These are phyloP conservation scores for Poeciliopsis turneri DNA, from an alignment of 2,797 vertebrate species.

Conservation along the genomic window DNA sequence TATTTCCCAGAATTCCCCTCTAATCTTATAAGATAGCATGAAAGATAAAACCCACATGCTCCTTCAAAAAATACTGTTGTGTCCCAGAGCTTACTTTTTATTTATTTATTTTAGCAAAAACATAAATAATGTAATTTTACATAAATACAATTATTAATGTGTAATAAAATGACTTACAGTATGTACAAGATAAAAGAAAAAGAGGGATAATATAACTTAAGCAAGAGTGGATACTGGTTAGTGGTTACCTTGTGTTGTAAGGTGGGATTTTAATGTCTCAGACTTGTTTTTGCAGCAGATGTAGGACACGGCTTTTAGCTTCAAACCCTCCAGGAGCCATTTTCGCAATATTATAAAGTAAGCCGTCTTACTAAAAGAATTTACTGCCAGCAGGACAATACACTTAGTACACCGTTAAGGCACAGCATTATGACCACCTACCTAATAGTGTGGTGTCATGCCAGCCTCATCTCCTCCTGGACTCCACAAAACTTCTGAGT, in stretches of 20 bases:
- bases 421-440: background rate
- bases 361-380: background rate
- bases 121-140: background rate
- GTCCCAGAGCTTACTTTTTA: background rate
- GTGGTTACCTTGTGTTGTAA: background rate
- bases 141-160: background rate
- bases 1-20: conserved; percentile 21
- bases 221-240: background rate
- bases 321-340: background rate
- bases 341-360: background rate
- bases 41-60: conserved; percentile 19
- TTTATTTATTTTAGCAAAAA: background rate
- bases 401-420: background rate
- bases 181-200: background rate
- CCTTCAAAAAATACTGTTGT: conserved; percentile 6
- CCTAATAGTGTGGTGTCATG: background rate
- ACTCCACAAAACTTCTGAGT: background rate
- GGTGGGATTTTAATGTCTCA: background rate
- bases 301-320: background rate
- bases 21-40: conserved; percentile 12
- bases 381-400: background rate
- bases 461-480: background rate
- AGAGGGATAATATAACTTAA: background rate
- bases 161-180: background rate
- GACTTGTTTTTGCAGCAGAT: background rate